These are phyloP conservation scores for Acanthopagrus latus DNA, from an alignment of 2,797 vertebrate species.

Conservation along the genomic window DNA sequence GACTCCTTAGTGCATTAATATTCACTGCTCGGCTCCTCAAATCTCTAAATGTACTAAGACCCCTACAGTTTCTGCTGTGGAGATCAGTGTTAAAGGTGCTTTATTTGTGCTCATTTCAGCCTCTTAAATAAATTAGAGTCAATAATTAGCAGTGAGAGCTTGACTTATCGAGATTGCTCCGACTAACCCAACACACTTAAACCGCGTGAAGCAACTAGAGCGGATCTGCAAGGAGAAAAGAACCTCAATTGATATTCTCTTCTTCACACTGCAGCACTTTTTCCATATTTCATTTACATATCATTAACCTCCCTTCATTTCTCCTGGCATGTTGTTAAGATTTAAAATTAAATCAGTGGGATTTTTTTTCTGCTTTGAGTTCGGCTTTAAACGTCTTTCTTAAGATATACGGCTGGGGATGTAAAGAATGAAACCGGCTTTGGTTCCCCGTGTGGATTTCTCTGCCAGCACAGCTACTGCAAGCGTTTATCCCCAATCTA, in stretches of 20 bases:
- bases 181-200: conserved; percentile 54
- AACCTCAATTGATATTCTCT: conserved; percentile 71
- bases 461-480: conserved; percentile 9
- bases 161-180: conserved; percentile 58
- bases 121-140: conserved; percentile 67
- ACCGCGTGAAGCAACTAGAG: conserved; percentile 60
- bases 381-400: conserved; percentile 59
- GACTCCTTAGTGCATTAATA: conserved; percentile 53
- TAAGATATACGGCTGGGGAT: conserved; percentile 33
- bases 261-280: conserved; percentile 65
- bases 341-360: conserved; percentile 72
- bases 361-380: conserved; percentile 61
- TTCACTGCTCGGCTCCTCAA: conserved; percentile 62
- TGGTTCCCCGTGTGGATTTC: conserved; percentile 22
- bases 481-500: conserved; percentile 55
- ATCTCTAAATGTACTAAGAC: conserved; percentile 51
- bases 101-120: conserved; percentile 65
- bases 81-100: conserved; percentile 62
- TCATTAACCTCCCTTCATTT: conserved; percentile 81
- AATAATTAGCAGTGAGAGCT: conserved; percentile 65
- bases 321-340: conserved; percentile 68
- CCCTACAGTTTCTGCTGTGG: conserved; percentile 47
- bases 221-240: conserved; percentile 43
- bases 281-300: conserved; percentile 82
- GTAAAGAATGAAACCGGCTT: conserved; percentile 43